phyloP scores from a whole-genome alignment of 2,888 invertebrate genomes.

The Cheiracanthium punctorium region DNA sequence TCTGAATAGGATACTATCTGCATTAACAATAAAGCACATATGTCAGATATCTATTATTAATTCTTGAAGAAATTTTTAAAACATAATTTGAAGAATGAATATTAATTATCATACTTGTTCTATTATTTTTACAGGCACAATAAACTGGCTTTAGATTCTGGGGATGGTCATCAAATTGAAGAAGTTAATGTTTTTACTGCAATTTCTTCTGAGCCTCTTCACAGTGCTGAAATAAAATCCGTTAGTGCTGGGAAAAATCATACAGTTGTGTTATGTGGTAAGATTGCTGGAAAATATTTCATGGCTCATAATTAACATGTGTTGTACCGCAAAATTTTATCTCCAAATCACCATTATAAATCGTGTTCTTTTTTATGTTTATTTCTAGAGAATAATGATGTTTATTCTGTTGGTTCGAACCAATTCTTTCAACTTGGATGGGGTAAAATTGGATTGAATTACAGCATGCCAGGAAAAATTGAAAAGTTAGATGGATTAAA shows the following conservation, averaged over 20 bases:
- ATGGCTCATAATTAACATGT: no score
- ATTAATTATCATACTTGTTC: no score
- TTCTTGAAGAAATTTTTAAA: no score
- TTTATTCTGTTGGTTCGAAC: constrained; percentile 62
- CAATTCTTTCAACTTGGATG: constrained; percentile 60
- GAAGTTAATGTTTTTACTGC: constrained; percentile 31
- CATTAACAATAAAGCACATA: no score
- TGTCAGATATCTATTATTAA: no score
- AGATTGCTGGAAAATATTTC: neutral
- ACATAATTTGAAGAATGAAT: no score
- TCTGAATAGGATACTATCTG: no score
- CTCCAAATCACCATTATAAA: no score
- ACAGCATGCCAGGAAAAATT: constrained; percentile 47
- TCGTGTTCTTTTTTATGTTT: neutral
- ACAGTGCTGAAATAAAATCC: neutral
- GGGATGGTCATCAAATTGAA: constrained; percentile 48
- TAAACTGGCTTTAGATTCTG: constrained; percentile 64
- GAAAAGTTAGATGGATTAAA: constrained; percentile 10
- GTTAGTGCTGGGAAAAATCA: constrained; percentile 59
- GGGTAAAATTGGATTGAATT: constrained; percentile 35
- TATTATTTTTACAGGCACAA: constrained; percentile 54
- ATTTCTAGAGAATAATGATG: constrained; percentile 16
- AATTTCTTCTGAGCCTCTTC: constrained; percentile 31
- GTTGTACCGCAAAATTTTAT: no score
- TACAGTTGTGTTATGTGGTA: constrained; percentile 60